A percentile compares a stretch with the other conserved stretches of the same genome.
Evolutionary conservation across 1,140 invertebrate genomes (phyloP).

Genomic region (Laupala kohalensis): DNA sequence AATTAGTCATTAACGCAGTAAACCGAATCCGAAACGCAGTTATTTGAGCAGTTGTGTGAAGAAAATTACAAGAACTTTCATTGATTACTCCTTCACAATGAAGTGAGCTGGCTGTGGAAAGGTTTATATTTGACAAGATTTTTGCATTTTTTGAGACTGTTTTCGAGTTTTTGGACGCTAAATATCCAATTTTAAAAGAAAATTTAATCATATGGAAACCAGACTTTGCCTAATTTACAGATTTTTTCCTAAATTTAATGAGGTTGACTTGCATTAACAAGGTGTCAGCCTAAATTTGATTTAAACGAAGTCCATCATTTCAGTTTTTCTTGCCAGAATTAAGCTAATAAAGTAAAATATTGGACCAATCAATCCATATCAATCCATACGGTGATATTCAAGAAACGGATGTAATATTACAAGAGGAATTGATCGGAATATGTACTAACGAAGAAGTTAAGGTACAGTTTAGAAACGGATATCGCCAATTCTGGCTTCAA

Average conservation of each 20-base stretch:
- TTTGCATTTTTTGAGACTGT: background rate
- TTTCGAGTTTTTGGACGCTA: background rate
- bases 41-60: no score
- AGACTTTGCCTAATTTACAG: background rate
- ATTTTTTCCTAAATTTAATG: conserved; percentile 1
- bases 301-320: background rate
- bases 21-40: no score
- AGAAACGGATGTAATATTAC: conserved; percentile 21
- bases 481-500: conserved; percentile 18
- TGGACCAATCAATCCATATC: conserved; percentile 19
- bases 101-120: no score
- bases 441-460: conserved; percentile 22
- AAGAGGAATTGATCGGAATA: conserved; percentile 21
- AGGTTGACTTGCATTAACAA: background rate
- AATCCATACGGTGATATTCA: conserved; percentile 21
- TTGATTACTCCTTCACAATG: no score
- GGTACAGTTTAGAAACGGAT: conserved; percentile 20
- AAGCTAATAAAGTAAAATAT: background rate
- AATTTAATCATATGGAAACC: background rate
- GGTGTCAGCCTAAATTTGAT: background rate
- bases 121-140: background rate
- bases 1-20: no score
- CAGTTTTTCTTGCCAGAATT: background rate
- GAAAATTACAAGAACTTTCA: no score
- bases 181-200: background rate